These are phyloP conservation scores for Sialis lutaria DNA, from an alignment of 2,888 invertebrate species.

Conservation along the genomic window DNA sequence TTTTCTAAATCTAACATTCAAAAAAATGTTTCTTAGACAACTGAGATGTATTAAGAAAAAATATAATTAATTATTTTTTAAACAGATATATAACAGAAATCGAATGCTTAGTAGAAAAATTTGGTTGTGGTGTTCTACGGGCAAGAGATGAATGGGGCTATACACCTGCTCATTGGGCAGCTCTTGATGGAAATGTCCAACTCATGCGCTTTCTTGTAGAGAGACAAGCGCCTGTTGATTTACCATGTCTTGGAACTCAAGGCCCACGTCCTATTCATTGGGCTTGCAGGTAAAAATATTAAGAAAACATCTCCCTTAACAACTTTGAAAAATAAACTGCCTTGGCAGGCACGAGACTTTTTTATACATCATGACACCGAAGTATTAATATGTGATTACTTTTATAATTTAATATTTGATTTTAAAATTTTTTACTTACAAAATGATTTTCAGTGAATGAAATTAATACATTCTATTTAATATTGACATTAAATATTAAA, in stretches of 20 bases:
- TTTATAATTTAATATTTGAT: too few relatives aligned
- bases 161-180: constrained; percentile 86
- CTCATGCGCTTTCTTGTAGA: constrained; percentile 77
- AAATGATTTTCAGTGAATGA: too few relatives aligned
- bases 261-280: constrained; percentile 86
- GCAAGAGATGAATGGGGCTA: constrained; percentile 84
- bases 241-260: constrained; percentile 74
- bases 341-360: too few relatives aligned
- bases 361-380: too few relatives aligned
- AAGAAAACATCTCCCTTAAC: too few relatives aligned
- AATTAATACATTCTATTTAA: too few relatives aligned
- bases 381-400: too few relatives aligned
- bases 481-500: too few relatives aligned
- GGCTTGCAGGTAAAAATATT: constrained; percentile 41
- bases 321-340: too few relatives aligned
- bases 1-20: not conserved
- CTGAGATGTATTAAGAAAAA: not conserved
- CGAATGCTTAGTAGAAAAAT: constrained; percentile 66
- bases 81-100: constrained; percentile 63
- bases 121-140: constrained; percentile 57
- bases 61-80: not conserved
- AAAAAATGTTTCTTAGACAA: not conserved
- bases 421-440: too few relatives aligned
- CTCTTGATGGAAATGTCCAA: constrained; percentile 77
- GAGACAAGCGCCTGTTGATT: constrained; percentile 65